A percentile compares a stretch with the other conserved stretches of the same genome.
Conservation (phyloP, 2,888 invertebrate species). For the Microchrysa polita region DNA sequence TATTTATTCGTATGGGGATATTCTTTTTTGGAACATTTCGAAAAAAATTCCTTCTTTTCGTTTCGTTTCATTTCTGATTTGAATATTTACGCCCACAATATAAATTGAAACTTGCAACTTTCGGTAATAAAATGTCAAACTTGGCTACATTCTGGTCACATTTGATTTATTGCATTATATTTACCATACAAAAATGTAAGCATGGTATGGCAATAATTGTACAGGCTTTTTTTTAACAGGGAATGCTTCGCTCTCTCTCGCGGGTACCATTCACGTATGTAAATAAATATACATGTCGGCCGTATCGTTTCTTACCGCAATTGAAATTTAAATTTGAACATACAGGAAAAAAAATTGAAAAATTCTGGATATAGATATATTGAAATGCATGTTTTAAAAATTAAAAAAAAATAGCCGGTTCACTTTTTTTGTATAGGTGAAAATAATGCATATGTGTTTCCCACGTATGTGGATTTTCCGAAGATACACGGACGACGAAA, state of each 20-base stretch:
- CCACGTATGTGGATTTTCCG: background rate
- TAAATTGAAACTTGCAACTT: constrained; percentile 17
- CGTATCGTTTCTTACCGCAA: background rate
- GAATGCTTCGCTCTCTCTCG: background rate
- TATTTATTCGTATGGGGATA: background rate
- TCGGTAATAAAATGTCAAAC: constrained; percentile 18
- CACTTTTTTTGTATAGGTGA: too few species aligned
- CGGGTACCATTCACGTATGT: background rate
- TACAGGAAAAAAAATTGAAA: too few species aligned
- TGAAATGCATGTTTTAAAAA: background rate
- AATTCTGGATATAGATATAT: too few species aligned
- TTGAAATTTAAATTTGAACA: constrained; percentile 7
- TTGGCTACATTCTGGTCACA: constrained; percentile 16
- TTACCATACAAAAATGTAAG: constrained; percentile 3
- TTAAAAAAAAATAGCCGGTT: too few species aligned
- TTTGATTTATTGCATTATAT: constrained; percentile 18
- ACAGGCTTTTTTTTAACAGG: background rate
- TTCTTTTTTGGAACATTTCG: too few species aligned
- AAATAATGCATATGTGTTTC: background rate
- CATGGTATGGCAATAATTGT: constrained; percentile 4
- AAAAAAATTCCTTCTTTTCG: background rate
- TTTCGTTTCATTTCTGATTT: background rate
- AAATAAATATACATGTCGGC: background rate
- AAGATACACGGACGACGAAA: too few species aligned
- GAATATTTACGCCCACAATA: constrained; percentile 20